phyloP scores from a whole-genome alignment of 1,140 invertebrate genomes.

The Trypoxylus dichotomus region DNA sequence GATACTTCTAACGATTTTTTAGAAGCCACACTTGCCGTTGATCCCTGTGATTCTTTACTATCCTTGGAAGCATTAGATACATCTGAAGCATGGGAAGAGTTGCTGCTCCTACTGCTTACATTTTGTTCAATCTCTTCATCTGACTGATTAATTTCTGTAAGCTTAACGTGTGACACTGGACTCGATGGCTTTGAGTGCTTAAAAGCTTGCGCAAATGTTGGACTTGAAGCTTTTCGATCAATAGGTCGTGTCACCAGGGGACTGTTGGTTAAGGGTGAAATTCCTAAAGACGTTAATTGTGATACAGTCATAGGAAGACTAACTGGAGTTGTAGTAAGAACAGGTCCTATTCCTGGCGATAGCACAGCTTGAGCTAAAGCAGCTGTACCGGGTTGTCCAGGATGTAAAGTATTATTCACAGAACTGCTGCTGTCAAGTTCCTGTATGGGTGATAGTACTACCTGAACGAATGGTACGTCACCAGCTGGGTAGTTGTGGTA shows the following conservation, averaged over 20 bases:
- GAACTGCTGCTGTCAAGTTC: slow-evolving; percentile 68
- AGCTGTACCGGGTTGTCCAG: slow-evolving; percentile 67
- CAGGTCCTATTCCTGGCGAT: slow-evolving; percentile 64
- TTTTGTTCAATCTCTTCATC: slow-evolving; percentile 36
- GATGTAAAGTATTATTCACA: slow-evolving; percentile 68
- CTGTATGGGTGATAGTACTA: slow-evolving; percentile 77
- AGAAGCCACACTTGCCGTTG: slow-evolving; percentile 42
- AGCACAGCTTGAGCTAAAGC: slow-evolving; percentile 72
- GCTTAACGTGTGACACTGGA: slow-evolving; percentile 31
- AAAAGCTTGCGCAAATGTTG: slow-evolving; percentile 42
- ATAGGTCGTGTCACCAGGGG: slow-evolving; percentile 54
- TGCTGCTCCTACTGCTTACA: slow-evolving; percentile 37
- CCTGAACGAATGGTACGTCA: slow-evolving; percentile 72
- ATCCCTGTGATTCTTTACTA: slow-evolving; percentile 37
- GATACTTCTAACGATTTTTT: slow-evolving; percentile 38
- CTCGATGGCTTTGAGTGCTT: slow-evolving; percentile 46
- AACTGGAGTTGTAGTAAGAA: slow-evolving; percentile 59
- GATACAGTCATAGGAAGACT: slow-evolving; percentile 53
- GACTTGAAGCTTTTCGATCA: slow-evolving; percentile 41
- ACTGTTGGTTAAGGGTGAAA: slow-evolving; percentile 51
- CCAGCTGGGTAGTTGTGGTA: slow-evolving; percentile 56
- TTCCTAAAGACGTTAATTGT: slow-evolving; percentile 50
- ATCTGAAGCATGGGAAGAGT: slow-evolving; percentile 36
- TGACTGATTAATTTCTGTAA: slow-evolving; percentile 40
- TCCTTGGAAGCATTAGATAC: slow-evolving; percentile 41